Evolutionary conservation across 2,113 vertebrate genomes (phyloP).

Genomic region (Microtus montanus): DNA sequence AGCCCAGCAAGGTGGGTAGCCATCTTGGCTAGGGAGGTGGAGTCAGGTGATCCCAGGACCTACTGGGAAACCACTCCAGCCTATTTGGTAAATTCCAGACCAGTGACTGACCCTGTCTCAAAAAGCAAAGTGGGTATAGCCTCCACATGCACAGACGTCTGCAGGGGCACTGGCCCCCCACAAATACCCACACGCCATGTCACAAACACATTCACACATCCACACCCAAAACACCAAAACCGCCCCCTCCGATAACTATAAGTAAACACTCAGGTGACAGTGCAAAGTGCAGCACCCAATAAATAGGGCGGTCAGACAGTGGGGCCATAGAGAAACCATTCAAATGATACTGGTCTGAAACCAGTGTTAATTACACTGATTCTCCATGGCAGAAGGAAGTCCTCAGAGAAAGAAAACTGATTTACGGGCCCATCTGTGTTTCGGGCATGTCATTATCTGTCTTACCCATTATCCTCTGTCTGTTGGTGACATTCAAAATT

Average conservation of each 20-base stretch:
- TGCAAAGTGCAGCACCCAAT: neutral
- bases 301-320: neutral
- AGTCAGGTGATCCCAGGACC: neutral
- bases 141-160: neutral
- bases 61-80: neutral
- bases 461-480: constrained; percentile 80
- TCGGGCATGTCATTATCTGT: constrained; percentile 68
- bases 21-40: neutral
- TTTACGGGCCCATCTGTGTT: constrained; percentile 75
- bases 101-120: neutral
- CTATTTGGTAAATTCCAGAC: neutral
- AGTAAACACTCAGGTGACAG: neutral
- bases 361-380: constrained; percentile 45
- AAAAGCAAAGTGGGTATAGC: neutral
- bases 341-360: neutral
- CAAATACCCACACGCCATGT: no score
- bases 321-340: neutral
- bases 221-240: neutral
- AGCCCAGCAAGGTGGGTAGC: neutral
- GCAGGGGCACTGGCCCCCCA: neutral
- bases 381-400: constrained; percentile 68
- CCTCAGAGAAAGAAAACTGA: constrained; percentile 68
- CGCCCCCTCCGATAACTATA: neutral
- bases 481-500: constrained; percentile 83
- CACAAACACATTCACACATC: neutral